Percentiles rank a stretch among this genome's conserved stretches.
Conservation (phyloP, 1,140 invertebrate genomes). For the Catajapyx aquilonaris region DNA sequence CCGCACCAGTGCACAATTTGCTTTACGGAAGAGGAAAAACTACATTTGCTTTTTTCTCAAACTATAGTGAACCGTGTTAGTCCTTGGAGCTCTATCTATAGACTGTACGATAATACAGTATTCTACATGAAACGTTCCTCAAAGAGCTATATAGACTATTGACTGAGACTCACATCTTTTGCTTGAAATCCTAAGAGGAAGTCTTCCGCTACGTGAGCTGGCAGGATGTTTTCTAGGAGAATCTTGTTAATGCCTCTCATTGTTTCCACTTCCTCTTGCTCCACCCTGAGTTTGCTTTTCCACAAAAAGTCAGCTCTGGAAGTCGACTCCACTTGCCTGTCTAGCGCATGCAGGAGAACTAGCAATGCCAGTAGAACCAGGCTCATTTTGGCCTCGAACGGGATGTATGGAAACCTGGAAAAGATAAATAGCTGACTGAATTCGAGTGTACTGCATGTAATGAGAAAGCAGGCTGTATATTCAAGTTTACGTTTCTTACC, state of each 20-base stretch:
- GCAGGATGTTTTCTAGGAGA: conserved; percentile 88
- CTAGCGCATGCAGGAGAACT: conserved; percentile 46
- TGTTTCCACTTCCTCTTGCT: conserved; percentile 84
- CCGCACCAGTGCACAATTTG: neutral
- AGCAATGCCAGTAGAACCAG: conserved; percentile 36
- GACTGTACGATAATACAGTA: too few relatives aligned
- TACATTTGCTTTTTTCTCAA: neutral
- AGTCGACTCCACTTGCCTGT: conserved; percentile 66
- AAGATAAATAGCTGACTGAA: too few relatives aligned
- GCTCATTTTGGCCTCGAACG: conserved; percentile 35
- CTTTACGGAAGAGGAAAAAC: too few relatives aligned
- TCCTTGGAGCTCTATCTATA: neutral
- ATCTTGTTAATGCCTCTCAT: conserved; percentile 89
- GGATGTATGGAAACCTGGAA: conserved; percentile 37
- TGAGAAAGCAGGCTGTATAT: too few relatives aligned
- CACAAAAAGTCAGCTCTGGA: conserved; percentile 75
- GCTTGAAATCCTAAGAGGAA: conserved; percentile 46
- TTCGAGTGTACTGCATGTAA: too few relatives aligned
- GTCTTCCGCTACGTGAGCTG: conserved; percentile 84
- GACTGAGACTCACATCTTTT: conserved; percentile 35
- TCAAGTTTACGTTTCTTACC: conserved; percentile 36
- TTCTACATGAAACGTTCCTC: too few relatives aligned
- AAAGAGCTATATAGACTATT: too few relatives aligned
- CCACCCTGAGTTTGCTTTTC: conserved; percentile 74
- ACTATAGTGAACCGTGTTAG: neutral